Evolutionary conservation across 2,797 vertebrate genomes (phyloP).

Genomic region (Myotis vivesi): DNA sequence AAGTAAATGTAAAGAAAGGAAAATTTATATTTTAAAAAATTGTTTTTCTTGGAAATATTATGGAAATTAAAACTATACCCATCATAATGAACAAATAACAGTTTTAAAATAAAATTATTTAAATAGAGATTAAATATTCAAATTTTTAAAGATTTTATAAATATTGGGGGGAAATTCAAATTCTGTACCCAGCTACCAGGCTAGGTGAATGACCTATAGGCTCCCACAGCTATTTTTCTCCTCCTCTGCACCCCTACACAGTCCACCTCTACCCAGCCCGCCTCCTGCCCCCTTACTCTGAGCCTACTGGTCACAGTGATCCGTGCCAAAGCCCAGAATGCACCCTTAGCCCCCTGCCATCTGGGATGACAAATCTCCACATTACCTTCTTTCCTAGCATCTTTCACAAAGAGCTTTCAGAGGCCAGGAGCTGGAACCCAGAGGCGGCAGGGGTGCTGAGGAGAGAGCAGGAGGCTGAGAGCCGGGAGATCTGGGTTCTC

Average conservation of each 20-base stretch:
- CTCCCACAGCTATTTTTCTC: neutral
- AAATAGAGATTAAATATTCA: neutral
- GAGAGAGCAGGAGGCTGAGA: neutral
- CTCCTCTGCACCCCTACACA: neutral
- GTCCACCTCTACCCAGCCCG: too few relatives aligned
- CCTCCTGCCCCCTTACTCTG: neutral
- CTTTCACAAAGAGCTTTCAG: neutral
- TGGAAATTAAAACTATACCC: neutral
- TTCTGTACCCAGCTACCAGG: neutral
- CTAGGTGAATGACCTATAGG: neutral
- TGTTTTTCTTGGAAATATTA: conserved; percentile 2
- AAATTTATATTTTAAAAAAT: conserved; percentile 7
- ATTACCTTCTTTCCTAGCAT: neutral
- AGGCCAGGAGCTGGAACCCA: neutral
- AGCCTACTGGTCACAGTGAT: neutral
- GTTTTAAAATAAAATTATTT: conserved; percentile 37
- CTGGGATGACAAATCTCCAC: neutral
- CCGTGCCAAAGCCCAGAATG: neutral
- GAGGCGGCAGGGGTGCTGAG: neutral
- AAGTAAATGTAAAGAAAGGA: neutral
- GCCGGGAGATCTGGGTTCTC: neutral
- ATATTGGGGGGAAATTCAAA: neutral
- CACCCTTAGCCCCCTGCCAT: neutral
- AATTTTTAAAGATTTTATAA: neutral
- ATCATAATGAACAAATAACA: neutral